These are phyloP conservation scores for Oxytorus armatus DNA, from an alignment of 2,888 invertebrate genomes.

Conservation along the genomic window DNA sequence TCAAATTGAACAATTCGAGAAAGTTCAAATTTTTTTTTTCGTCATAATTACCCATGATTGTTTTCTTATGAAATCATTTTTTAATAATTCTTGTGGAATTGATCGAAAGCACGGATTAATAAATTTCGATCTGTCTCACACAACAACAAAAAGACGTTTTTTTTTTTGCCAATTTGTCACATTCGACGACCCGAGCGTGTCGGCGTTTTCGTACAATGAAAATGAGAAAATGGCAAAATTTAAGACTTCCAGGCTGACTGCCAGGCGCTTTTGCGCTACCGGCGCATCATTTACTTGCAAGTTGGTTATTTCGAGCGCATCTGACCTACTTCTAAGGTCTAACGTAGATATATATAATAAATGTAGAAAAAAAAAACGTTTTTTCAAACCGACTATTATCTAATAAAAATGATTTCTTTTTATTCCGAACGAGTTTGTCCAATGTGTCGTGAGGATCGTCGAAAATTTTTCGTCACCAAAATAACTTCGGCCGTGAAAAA, in stretches of 20 bases:
- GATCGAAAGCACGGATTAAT: background rate
- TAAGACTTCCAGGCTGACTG: constrained; percentile 62
- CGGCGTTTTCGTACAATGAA: constrained; percentile 42
- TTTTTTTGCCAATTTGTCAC: background rate
- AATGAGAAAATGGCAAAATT: constrained; percentile 56
- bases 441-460: too few relatives aligned
- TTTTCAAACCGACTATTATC: too few relatives aligned
- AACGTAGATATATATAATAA: constrained; percentile 26
- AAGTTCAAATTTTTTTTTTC: too few relatives aligned
- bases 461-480: too few relatives aligned
- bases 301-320: constrained; percentile 65
- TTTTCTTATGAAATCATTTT: background rate
- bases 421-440: background rate
- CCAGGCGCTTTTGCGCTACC: constrained; percentile 60
- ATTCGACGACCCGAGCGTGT: background rate
- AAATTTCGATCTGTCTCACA: too few relatives aligned
- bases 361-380: constrained; percentile 25
- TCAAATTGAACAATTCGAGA: too few relatives aligned
- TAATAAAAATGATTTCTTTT: background rate
- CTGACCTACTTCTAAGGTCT: constrained; percentile 63
- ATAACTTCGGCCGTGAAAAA: too few relatives aligned
- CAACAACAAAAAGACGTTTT: too few relatives aligned
- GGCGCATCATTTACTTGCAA: constrained; percentile 64
- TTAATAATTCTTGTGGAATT: background rate
- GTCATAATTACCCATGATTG: background rate